Percentiles rank a stretch among this genome's conserved stretches.
Conservation (phyloP, 2,113 vertebrate species). For the Cyphomyrus discorhynchus region DNA sequence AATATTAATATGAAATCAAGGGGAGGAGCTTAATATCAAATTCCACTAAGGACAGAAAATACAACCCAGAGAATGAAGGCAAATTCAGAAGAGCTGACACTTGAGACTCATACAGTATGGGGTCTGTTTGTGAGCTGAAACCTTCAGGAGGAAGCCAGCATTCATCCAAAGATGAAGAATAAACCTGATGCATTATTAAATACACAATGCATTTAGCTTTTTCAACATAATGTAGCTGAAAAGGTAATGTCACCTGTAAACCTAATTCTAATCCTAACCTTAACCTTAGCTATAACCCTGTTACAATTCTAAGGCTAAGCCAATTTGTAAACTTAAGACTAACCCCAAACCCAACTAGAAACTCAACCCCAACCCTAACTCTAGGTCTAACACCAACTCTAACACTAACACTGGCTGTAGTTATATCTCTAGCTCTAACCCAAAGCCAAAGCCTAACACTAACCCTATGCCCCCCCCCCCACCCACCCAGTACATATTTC, state of each 20-base stretch:
- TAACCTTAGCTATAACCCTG: neutral
- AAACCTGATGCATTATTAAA: too few relatives aligned
- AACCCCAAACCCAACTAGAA: neutral
- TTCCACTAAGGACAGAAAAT: neutral
- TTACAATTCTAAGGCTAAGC: neutral
- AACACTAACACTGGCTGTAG: neutral
- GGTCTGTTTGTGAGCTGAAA: slow-evolving; percentile 27
- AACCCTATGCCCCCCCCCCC: neutral
- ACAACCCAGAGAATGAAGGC: neutral
- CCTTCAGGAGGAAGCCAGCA: neutral
- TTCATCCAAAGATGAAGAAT: too few relatives aligned
- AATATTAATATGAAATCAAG: slow-evolving; percentile 52
- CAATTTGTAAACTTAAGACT: neutral
- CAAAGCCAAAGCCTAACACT: neutral
- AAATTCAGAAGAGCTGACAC: slow-evolving; percentile 43
- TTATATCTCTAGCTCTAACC: neutral
- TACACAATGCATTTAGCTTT: too few relatives aligned
- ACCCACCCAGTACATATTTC: neutral
- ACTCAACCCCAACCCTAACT: neutral
- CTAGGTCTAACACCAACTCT: neutral
- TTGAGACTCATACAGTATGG: slow-evolving; percentile 55
- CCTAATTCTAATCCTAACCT: neutral
- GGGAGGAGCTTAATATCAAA: slow-evolving; percentile 52
- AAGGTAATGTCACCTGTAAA: neutral
- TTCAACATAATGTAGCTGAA: neutral